These are phyloP conservation scores for Chymomyza procnemis DNA, from an alignment of 2,888 invertebrate species.

Conservation along the genomic window DNA sequence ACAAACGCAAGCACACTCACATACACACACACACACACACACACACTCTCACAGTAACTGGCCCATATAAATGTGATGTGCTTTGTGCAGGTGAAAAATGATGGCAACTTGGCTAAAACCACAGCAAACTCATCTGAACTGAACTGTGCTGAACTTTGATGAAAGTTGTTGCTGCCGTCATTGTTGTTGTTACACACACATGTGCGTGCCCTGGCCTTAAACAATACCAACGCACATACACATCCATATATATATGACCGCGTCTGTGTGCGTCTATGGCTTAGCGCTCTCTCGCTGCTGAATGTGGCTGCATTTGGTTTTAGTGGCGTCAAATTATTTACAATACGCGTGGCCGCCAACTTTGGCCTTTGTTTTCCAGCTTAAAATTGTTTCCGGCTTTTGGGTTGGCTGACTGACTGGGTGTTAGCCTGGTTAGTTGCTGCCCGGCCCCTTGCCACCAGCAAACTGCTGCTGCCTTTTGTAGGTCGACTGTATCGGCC, in stretches of 20 bases:
- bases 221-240: not conserved
- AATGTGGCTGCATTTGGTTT: constrained; percentile 56
- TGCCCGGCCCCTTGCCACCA: too few species aligned
- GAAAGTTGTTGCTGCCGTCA: constrained; percentile 23
- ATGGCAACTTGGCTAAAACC: constrained; percentile 18
- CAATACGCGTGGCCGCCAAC: constrained; percentile 34
- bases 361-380: constrained; percentile 52
- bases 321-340: constrained; percentile 58
- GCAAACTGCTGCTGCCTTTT: constrained; percentile 1
- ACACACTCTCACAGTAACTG: not conserved
- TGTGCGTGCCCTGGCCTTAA: not conserved
- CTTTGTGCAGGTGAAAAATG: constrained; percentile 38
- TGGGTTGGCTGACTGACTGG: constrained; percentile 38
- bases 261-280: constrained; percentile 10
- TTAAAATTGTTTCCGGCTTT: constrained; percentile 52
- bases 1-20: not conserved
- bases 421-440: constrained; percentile 34
- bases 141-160: constrained; percentile 20
- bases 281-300: constrained; percentile 42
- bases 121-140: constrained; percentile 22
- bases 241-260: not conserved
- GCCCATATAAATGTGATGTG: constrained; percentile 28
- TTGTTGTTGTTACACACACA: not conserved
- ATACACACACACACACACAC: not conserved
- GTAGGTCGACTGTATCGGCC: constrained; percentile 30